These are phyloP conservation scores for Vollenhovia emeryi DNA, from an alignment of 1,140 invertebrate genomes.

Conservation along the genomic window DNA sequence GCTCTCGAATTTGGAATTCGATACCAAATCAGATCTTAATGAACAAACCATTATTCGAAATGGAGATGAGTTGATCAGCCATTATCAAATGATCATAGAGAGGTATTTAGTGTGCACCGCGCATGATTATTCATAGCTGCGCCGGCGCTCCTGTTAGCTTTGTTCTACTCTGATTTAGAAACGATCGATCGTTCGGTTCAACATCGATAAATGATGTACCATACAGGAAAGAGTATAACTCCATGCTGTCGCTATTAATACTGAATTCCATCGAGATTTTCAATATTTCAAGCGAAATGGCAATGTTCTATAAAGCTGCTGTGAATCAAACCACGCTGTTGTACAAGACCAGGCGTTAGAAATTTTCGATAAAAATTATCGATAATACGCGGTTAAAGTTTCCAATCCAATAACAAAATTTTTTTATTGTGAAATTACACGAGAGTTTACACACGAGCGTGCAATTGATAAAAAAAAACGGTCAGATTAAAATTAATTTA, in stretches of 20 bases:
- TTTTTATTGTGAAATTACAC: not conserved
- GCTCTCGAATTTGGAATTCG: slow-evolving; percentile 35
- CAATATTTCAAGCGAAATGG: not conserved
- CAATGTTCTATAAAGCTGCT: not conserved
- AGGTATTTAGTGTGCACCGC: slow-evolving; percentile 54
- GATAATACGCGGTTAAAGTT: not conserved
- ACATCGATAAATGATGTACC: slow-evolving; percentile 36
- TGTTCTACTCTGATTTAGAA: slow-evolving; percentile 60
- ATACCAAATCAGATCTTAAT: slow-evolving; percentile 55
- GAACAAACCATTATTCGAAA: slow-evolving; percentile 61
- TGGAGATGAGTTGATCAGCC: slow-evolving; percentile 45
- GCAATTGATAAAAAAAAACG: not conserved
- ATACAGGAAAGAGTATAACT: not conserved
- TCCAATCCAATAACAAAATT: not conserved
- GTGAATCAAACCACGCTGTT: not conserved
- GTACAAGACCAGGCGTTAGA: not conserved
- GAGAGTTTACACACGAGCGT: no score
- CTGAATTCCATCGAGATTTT: slow-evolving; percentile 3
- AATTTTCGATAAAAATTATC: slow-evolving; percentile 4
- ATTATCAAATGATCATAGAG: slow-evolving; percentile 57
- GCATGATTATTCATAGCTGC: slow-evolving; percentile 67
- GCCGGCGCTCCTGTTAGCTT: slow-evolving; percentile 27
- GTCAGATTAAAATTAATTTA: not conserved
- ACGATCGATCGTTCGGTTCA: slow-evolving; percentile 46
- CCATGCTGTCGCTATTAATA: not conserved